Conservation (phyloP, 2,113 vertebrate genomes). For the Gallinago media region DNA sequence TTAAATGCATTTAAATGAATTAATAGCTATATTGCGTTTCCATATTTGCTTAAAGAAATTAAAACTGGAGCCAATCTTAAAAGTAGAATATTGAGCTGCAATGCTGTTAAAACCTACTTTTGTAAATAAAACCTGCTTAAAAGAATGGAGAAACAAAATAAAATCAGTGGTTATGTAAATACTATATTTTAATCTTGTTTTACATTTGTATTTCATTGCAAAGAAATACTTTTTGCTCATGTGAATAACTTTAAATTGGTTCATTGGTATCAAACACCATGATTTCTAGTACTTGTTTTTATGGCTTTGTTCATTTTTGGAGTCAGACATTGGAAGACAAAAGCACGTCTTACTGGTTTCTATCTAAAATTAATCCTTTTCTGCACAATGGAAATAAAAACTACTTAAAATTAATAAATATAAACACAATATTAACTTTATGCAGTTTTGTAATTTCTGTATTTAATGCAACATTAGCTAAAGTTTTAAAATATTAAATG, state of each 20-base stretch:
- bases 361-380: neutral
- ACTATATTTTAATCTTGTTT: neutral
- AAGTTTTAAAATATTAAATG: neutral
- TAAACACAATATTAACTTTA: neutral
- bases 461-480: neutral
- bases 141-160: neutral
- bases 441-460: neutral
- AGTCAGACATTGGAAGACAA: neutral
- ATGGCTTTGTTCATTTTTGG: neutral
- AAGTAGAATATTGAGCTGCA: neutral
- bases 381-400: neutral
- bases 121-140: neutral
- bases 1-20: neutral
- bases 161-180: neutral
- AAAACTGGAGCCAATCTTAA: neutral
- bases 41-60: neutral
- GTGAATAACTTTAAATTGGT: neutral
- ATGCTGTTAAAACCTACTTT: neutral
- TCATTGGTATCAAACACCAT: neutral
- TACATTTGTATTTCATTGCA: neutral
- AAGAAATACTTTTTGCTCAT: neutral
- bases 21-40: neutral
- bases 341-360: neutral
- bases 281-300: neutral
- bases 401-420: neutral